phyloP scores from a whole-genome alignment of 30 jellyfish, hydroid and myxozoan genomes.

The Sanderia malayensis region DNA sequence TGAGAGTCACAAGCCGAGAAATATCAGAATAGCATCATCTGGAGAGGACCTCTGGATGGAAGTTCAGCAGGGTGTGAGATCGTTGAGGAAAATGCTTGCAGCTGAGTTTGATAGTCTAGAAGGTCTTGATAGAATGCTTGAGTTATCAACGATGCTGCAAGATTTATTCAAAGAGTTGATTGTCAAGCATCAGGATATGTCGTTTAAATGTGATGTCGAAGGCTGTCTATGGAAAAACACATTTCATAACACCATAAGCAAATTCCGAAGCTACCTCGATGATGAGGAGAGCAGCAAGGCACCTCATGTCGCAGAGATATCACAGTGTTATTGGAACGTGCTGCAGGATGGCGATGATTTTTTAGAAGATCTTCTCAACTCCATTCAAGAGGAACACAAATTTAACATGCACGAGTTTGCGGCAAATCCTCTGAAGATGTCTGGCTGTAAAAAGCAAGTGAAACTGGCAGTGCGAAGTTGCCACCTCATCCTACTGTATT shows the following conservation, averaged over 20 bases:
- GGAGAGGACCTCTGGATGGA: conserved; percentile 25
- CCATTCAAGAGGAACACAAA: conserved; percentile 57
- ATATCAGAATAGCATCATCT: background rate
- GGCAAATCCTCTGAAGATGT: conserved; percentile 63
- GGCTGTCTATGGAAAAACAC: conserved; percentile 82
- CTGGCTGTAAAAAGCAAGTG: conserved; percentile 71
- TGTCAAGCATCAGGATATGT: conserved; percentile 64
- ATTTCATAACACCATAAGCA: conserved; percentile 71
- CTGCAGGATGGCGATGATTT: conserved; percentile 82
- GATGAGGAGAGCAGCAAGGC: conserved; percentile 14
- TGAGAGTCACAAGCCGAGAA: background rate
- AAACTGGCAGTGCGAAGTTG: conserved; percentile 88
- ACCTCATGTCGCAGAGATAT: conserved; percentile 39
- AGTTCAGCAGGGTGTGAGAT: conserved; percentile 11
- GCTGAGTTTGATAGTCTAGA: conserved; percentile 37
- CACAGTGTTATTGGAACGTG: conserved; percentile 75
- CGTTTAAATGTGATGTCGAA: conserved; percentile 75
- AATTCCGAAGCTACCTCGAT: conserved; percentile 32
- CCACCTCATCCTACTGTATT: conserved; percentile 62
- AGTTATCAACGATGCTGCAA: conserved; percentile 62
- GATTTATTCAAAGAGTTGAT: conserved; percentile 73
- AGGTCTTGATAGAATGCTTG: conserved; percentile 47
- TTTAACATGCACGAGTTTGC: conserved; percentile 56
- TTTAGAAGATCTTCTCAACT: conserved; percentile 46
- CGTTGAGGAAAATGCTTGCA: conserved; percentile 35